Conservation (phyloP, 2,888 invertebrate genomes). For the Pogonocherus hispidulus region DNA sequence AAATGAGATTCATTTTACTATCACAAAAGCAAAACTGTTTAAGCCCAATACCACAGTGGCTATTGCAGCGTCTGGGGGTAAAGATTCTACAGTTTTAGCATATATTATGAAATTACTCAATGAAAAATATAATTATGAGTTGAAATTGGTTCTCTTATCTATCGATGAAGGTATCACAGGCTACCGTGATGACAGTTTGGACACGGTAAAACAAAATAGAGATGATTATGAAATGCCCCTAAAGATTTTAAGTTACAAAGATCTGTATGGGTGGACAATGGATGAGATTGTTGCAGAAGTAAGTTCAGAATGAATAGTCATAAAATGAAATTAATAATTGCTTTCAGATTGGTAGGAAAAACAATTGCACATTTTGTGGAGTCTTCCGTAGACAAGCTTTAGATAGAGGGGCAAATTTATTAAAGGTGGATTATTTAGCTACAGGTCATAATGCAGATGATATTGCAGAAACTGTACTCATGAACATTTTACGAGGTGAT, state of each 20-base stretch:
- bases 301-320: constrained; percentile 57
- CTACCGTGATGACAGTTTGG: constrained; percentile 95
- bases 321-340: neutral
- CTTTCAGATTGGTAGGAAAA: constrained; percentile 82
- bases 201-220: constrained; percentile 95
- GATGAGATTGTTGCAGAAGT: constrained; percentile 95
- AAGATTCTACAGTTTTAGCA: constrained; percentile 98
- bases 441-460: constrained; percentile 99
- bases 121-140: constrained; percentile 88
- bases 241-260: constrained; percentile 96
- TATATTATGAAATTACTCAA: constrained; percentile 93
- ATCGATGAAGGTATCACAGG: constrained; percentile 99
- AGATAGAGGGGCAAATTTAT: constrained; percentile 91
- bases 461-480: constrained; percentile 97
- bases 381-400: constrained; percentile 96
- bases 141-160: constrained; percentile 91
- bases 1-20: constrained; percentile 94
- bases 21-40: constrained; percentile 85
- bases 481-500: constrained; percentile 98
- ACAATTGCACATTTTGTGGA: constrained; percentile 97
- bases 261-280: constrained; percentile 99
- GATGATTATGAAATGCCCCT: constrained; percentile 94
- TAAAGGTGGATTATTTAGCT: constrained; percentile 93
- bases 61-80: constrained; percentile 93
- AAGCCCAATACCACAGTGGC: constrained; percentile 88